Conservation (phyloP, 2,797 vertebrate genomes). For the Fratercula arctica region DNA sequence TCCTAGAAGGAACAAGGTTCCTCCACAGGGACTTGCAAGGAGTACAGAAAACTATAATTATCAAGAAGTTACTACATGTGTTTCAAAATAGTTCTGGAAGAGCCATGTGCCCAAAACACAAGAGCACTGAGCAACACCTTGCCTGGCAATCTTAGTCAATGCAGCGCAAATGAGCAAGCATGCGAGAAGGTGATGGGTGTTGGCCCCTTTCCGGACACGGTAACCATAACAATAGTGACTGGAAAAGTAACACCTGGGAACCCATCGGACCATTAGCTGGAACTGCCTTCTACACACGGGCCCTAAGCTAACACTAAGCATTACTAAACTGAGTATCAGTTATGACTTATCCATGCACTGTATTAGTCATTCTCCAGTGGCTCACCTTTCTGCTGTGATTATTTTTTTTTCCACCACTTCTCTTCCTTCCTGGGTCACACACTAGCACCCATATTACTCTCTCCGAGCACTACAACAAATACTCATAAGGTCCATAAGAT, state of each 20-base stretch:
- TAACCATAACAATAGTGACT: not conserved
- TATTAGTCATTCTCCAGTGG: not conserved
- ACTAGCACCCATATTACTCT: not conserved
- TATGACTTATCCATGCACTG: not conserved
- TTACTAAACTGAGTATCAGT: not conserved
- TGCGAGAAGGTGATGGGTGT: not conserved
- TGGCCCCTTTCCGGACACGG: not conserved
- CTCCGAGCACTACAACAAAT: not conserved
- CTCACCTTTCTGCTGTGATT: not conserved
- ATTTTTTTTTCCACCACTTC: not conserved
- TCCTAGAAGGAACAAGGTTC: slow-evolving; percentile 2
- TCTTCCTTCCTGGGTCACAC: not conserved
- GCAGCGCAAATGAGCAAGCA: not conserved
- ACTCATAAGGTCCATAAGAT: not conserved
- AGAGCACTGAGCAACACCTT: not conserved
- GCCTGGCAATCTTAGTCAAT: not conserved
- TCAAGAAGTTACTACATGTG: not conserved
- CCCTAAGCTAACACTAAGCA: not conserved
- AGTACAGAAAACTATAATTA: not conserved
- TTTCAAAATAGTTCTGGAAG: not conserved
- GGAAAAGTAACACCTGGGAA: not conserved
- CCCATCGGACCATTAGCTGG: not conserved
- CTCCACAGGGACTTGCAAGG: not conserved
- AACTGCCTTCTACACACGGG: not conserved
- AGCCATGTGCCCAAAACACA: not conserved